Base-by-base conservation (phyloP, 64 coral and sea anemone genomes). In the Actinia tenebrosa region DNA sequence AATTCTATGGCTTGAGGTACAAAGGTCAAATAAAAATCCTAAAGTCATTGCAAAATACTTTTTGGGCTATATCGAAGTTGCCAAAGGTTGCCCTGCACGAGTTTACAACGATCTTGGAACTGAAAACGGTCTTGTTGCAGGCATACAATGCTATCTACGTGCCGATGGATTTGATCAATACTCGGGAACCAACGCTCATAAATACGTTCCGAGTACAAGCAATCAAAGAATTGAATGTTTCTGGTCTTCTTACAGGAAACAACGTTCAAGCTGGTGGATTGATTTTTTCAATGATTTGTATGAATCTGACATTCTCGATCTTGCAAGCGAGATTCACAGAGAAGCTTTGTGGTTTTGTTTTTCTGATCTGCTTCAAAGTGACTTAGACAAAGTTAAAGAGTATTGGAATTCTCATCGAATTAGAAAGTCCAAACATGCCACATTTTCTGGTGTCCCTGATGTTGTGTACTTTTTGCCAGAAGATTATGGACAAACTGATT, bases 161-260 rank as follows among this genome's bases (percentile, higher is more conserved):
- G 72, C 87, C 20, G 83, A 93, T 16, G 91, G 83, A 62, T 20
- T 79, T 9, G 86, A 92, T 26, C 71, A 93, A 79, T 89, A 86
- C 27, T 27, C 83, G 23, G 64, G 79, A 59, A 17, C 53, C 53
- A 83, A 72, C 55, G 86, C 90, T 59, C 75, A 87, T 63, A 91
- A 81, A 72, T 86, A 81, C 27, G 75, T 91, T 13, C 77, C 30
- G 80, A 91, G 85, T 64, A 80, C 78, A 45, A 87, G 75, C 23
- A 92, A 92, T 77, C 91, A 92, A 92, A 88, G 91, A 84, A 92
- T 92, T 75, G 86, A 88, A 88, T 71, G 86, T 25, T 88, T 86
- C 42, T 92, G 91, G 86, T 91, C 86, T 77, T 83, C 19, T 63
- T 88, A 69, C 61, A 84, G 80, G 64, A 88, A 60, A 78, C 56